These are phyloP conservation scores for Megaptera novaeangliae DNA, from an alignment of 2,113 vertebrate species.

Conservation along the genomic window DNA sequence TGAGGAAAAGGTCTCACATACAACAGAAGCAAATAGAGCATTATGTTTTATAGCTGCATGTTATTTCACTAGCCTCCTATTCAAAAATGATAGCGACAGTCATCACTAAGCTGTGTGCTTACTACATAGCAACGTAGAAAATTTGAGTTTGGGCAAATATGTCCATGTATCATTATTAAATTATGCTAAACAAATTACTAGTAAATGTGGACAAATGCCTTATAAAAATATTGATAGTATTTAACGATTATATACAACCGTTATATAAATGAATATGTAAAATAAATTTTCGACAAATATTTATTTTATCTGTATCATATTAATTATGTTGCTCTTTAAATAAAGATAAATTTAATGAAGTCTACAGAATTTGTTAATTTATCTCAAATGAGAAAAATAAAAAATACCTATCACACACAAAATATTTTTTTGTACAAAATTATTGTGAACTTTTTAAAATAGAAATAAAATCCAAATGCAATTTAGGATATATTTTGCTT, in stretches of 20 bases:
- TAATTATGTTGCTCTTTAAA: slow-evolving; percentile 44
- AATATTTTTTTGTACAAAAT: slow-evolving; percentile 53
- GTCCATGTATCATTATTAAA: neutral
- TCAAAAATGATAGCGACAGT: neutral
- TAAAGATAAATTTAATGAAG: slow-evolving; percentile 55
- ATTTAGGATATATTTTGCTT: slow-evolving; percentile 62
- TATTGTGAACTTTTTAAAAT: slow-evolving; percentile 57
- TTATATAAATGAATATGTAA: slow-evolving; percentile 25
- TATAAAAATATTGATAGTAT: neutral
- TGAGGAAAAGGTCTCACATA: neutral
- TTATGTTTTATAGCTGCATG: neutral
- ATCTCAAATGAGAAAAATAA: slow-evolving; percentile 66
- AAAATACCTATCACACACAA: slow-evolving; percentile 61
- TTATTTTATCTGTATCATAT: slow-evolving; percentile 15
- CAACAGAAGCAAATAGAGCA: neutral
- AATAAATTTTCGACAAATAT: neutral
- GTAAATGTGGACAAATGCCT: neutral
- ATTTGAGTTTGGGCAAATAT: neutral
- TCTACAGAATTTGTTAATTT: slow-evolving; percentile 60
- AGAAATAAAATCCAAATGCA: slow-evolving; percentile 70
- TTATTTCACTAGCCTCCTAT: neutral
- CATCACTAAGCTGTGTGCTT: neutral
- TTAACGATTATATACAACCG: neutral
- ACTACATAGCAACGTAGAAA: neutral
- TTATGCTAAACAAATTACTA: neutral